These are phyloP conservation scores for Cavia aperea DNA, from an alignment of 2,113 vertebrate genomes.

Conservation along the genomic window DNA sequence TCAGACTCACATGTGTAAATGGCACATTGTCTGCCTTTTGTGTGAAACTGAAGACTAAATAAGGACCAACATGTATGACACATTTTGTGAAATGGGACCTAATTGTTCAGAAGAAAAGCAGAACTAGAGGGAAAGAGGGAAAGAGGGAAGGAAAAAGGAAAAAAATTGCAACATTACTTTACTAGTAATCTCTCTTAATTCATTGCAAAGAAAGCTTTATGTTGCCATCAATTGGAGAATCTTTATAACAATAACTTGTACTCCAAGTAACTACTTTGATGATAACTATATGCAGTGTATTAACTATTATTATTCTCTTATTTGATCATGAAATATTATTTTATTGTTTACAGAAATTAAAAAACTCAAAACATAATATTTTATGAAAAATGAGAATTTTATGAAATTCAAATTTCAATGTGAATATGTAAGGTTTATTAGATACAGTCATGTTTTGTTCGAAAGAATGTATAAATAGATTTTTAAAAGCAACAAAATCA, in stretches of 20 bases:
- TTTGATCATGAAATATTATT: not conserved
- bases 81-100: too few species aligned
- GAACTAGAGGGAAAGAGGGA: not conserved
- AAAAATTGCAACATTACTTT: not conserved
- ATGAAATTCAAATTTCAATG: not conserved
- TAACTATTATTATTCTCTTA: not conserved
- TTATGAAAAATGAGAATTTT: not conserved
- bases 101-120: too few species aligned
- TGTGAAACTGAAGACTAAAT: too few species aligned
- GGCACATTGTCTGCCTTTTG: too few species aligned
- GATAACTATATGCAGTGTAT: not conserved
- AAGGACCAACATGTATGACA: too few species aligned
- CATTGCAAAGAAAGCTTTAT: not conserved
- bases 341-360: not conserved
- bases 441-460: not conserved
- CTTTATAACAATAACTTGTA: not conserved
- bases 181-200: not conserved
- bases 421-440: not conserved
- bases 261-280: not conserved
- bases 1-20: too few species aligned
- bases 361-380: not conserved
- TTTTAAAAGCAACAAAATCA: not conserved
- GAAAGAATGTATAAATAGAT: not conserved
- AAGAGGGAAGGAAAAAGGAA: not conserved
- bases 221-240: not conserved